Conservation (phyloP, 2,888 invertebrate genomes). For the Eugnorisma glareosa region DNA sequence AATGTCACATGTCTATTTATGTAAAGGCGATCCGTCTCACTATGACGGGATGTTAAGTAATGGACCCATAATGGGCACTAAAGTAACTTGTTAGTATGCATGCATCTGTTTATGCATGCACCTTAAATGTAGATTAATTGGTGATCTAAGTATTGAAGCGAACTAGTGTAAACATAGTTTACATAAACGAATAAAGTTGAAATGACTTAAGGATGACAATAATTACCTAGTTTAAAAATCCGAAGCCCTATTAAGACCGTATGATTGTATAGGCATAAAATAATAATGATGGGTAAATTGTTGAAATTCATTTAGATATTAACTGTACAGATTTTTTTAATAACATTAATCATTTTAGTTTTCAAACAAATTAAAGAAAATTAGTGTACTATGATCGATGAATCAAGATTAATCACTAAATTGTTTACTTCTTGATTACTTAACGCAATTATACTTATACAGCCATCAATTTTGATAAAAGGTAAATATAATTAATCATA, state of each 20-base stretch:
- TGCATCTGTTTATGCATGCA: slow-evolving; percentile 13
- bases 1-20: slow-evolving; percentile 18
- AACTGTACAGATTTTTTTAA: no score
- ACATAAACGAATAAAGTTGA: not conserved
- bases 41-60: slow-evolving; percentile 57
- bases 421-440: not conserved
- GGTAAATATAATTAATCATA: slow-evolving; percentile 10
- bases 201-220: not conserved
- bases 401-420: not conserved
- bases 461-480: slow-evolving; percentile 19
- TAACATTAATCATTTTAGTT: not conserved
- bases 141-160: not conserved
- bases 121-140: slow-evolving; percentile 2
- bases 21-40: slow-evolving; percentile 21
- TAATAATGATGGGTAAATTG: not conserved
- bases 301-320: not conserved
- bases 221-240: not conserved
- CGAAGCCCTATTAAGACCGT: not conserved
- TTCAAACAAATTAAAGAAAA: not conserved
- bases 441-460: not conserved
- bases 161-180: not conserved
- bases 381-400: not conserved
- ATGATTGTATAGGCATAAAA: not conserved
- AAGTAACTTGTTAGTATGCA: slow-evolving; percentile 43
- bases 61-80: slow-evolving; percentile 4